Percentiles rank a stretch among this genome's conserved stretches.
These are phyloP conservation scores for Atlantisia rogersi DNA, from an alignment of 2,113 vertebrate genomes.

Conservation along the genomic window DNA sequence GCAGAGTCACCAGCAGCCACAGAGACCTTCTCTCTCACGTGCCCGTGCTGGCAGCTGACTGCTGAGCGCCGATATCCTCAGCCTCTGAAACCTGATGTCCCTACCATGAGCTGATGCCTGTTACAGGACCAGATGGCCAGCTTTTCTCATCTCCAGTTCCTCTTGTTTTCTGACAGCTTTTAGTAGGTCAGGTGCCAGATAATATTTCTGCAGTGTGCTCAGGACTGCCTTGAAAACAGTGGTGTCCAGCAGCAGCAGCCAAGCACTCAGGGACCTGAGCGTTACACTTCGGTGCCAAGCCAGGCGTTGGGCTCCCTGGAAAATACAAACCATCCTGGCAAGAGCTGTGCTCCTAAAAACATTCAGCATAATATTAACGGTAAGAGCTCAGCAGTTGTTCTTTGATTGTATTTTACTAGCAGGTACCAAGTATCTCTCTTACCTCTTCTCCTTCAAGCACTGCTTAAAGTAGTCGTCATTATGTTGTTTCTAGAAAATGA, in stretches of 20 bases:
- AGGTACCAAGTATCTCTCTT: neutral
- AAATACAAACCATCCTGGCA: neutral
- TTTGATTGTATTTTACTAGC: neutral
- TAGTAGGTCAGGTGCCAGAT: conserved; percentile 10
- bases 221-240: neutral
- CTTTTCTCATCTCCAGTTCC: neutral
- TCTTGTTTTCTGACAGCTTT: conserved; percentile 13
- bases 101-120: neutral
- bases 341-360: neutral
- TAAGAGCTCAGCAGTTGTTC: neutral
- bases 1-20: neutral
- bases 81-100: neutral
- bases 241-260: neutral
- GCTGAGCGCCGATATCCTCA: neutral
- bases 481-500: neutral
- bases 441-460: neutral
- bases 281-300: neutral
- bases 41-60: neutral
- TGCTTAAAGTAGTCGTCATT: neutral
- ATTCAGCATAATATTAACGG: neutral
- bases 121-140: neutral
- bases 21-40: neutral
- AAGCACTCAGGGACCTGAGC: neutral
- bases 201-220: neutral
- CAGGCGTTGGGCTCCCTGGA: neutral